Evolutionary conservation across 2,797 vertebrate species (phyloP), one percentile per base, ranked within the genome.

Genomic region (Carcharodon carcharias): DNA sequence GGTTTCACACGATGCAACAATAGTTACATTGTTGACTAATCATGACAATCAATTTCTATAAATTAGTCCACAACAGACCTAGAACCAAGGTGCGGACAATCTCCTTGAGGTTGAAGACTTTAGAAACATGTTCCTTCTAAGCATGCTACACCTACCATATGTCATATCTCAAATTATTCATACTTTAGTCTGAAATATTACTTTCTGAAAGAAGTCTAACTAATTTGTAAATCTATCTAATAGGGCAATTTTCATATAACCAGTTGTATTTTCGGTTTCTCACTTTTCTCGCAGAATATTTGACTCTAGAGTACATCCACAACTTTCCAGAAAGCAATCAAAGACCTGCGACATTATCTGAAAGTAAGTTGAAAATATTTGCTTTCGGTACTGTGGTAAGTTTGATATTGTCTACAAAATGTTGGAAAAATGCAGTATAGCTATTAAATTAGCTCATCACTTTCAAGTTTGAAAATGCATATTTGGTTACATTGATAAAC

Each of bases 281-380:
- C 94, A 95, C 94, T 95, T 77, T 95, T 95, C 94, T 69, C 94
- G 77, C 94, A 95, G 94, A 95, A 54, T 54, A 35, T 31, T 50
- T 56, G 54, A 56, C 5, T 67, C 65, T 95, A 73, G 6, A 73
- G 69, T 73, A 54, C 40, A 31, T 54, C 94, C 28, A 35, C 45
- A 77, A 73, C 94, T 71, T 95, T 58, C 94, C 94, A 95, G 94
- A 73, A 95, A 73, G 56, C 94, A 95, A 35, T 26, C 94, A 95
- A 95, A 77, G 94, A 73, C 50, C 50, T 95, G 94, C 69, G n/a
- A 56, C 28, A 73, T 95, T 71, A 18, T 95, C 5, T 95, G 58
- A 73, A 71, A 73, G 94, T 73, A 77, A 95, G 69, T 73, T 77
- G 40, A 95, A 92, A 95, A 58, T 73, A 73, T 71, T 95, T 95